A percentile compares a stretch with the other conserved stretches of the same genome.
phyloP scores from a whole-genome alignment of 2,888 invertebrate species.

The Volucella inanis region DNA sequence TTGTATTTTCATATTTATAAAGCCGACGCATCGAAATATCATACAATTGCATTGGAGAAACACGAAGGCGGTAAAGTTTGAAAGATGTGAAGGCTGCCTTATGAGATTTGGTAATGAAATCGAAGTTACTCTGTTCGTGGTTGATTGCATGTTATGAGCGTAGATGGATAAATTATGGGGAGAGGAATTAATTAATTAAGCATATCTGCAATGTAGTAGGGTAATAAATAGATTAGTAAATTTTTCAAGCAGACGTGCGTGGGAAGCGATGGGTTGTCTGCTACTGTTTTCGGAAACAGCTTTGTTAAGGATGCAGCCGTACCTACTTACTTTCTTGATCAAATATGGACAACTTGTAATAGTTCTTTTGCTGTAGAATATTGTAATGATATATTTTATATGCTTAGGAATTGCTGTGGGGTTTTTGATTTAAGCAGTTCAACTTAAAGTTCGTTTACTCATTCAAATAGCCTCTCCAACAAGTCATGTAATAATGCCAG shows the following conservation, averaged over 20 bases:
- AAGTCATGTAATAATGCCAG: no score
- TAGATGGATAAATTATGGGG: conserved; percentile 9
- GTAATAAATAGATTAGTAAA: background rate
- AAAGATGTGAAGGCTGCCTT: conserved; percentile 14
- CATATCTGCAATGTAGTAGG: background rate
- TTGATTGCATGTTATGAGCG: background rate
- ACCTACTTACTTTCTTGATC: no score
- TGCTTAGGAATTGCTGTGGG: no score
- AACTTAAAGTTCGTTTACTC: no score
- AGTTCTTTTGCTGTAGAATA: no score
- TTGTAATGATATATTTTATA: no score
- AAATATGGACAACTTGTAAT: no score
- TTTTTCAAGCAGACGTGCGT: background rate
- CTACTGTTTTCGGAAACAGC: no score
- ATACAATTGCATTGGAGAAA: conserved; percentile 15
- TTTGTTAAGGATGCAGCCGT: no score
- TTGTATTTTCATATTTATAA: background rate
- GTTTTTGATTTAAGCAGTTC: no score
- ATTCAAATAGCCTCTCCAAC: no score
- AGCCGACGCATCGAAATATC: conserved; percentile 10
- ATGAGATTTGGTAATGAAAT: conserved; percentile 57
- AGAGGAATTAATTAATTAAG: conserved; percentile 29
- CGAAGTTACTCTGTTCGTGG: conserved; percentile 23
- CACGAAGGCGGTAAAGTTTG: conserved; percentile 33
- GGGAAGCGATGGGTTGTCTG: background rate